Evolutionary conservation across 2,888 invertebrate genomes (phyloP).

Genomic region (Belgica antarctica): DNA sequence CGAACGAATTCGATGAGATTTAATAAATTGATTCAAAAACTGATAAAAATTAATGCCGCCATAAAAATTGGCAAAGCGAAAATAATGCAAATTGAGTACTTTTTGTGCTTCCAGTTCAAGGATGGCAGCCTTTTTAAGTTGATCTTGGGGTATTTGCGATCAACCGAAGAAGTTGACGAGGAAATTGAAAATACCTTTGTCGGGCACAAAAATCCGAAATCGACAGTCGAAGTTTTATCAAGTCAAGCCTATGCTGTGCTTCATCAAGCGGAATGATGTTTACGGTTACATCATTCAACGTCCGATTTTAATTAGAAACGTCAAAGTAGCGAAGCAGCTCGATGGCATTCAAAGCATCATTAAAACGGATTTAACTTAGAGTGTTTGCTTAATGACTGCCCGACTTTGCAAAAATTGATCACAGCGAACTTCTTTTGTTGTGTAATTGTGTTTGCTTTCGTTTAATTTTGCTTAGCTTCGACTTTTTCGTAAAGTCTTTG

Average conservation of each 20-base stretch:
- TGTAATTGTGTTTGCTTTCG: no score
- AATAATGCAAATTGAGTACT: not conserved
- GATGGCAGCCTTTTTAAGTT: no score
- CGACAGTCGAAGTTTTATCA: not conserved
- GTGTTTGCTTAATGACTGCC: no score
- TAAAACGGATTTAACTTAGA: not conserved
- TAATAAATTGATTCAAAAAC: constrained; percentile 7
- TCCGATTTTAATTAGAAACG: no score
- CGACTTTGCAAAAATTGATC: no score
- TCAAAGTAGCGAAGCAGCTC: not conserved
- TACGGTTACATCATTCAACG: no score
- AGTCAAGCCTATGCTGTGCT: not conserved
- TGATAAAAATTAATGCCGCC: constrained; percentile 1
- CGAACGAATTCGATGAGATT: not conserved
- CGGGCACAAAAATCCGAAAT: no score
- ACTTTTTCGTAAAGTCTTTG: no score
- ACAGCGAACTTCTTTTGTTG: no score
- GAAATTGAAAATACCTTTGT: constrained; percentile 10
- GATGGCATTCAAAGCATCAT: not conserved
- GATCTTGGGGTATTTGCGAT: not conserved
- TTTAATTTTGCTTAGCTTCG: no score
- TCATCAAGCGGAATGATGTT: no score
- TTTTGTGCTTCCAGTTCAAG: not conserved
- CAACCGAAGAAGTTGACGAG: not conserved
- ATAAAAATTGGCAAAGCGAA: not conserved